Percentiles rank a stretch among this genome's conserved stretches.
phyloP scores from a whole-genome alignment of 2,113 vertebrate genomes.

The Plectropomus leopardus region DNA sequence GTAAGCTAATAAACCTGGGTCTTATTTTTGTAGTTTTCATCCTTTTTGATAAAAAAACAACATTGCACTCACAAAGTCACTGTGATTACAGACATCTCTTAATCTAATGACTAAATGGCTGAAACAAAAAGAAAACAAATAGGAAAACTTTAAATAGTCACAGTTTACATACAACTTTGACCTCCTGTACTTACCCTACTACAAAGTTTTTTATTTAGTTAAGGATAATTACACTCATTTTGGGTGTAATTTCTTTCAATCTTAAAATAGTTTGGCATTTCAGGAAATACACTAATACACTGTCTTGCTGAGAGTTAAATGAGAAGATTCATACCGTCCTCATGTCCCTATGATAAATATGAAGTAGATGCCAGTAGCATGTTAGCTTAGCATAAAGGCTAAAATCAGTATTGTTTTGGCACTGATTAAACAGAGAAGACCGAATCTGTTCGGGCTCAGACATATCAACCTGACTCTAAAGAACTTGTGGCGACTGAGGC shows the following conservation, averaged over 20 bases:
- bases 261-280: too few relatives aligned
- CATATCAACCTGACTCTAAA: too few relatives aligned
- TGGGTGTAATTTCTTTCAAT: not conserved
- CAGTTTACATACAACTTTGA: not conserved
- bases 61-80: not conserved
- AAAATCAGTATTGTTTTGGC: not conserved
- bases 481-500: too few relatives aligned
- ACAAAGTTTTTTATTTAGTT: not conserved
- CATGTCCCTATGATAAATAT: not conserved
- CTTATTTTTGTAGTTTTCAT: not conserved
- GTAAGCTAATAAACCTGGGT: not conserved
- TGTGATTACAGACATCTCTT: not conserved
- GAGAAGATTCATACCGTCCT: not conserved
- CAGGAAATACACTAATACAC: not conserved
- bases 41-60: not conserved
- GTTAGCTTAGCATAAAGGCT: not conserved
- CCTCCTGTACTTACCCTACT: not conserved
- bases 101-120: not conserved
- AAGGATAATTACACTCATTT: not conserved
- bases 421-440: not conserved
- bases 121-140: too few relatives aligned
- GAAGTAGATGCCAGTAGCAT: not conserved
- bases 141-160: not conserved
- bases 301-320: not conserved
- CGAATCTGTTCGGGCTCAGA: too few relatives aligned